Evolutionary conservation across 2,888 invertebrate genomes (phyloP).

Genomic region (Thereva unica): DNA sequence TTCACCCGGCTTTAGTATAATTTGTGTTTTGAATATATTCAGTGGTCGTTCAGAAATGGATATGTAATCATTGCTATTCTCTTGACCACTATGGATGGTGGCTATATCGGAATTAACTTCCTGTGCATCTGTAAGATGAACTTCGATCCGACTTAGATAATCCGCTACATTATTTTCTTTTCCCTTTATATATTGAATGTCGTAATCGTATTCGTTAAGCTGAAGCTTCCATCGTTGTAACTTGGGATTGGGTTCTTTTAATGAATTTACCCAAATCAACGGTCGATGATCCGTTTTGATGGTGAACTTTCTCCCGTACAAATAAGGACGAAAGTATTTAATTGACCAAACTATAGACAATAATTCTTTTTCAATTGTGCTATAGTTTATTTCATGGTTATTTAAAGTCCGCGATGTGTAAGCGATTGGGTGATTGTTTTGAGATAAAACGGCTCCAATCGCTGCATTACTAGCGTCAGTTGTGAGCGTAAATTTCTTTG

Average conservation of each 20-base stretch:
- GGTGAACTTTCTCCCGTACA: slow-evolving; percentile 23
- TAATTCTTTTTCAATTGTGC: slow-evolving; percentile 24
- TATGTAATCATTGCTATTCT: not conserved
- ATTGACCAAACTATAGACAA: slow-evolving; percentile 27
- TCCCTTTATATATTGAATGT: slow-evolving; percentile 45
- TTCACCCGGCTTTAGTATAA: slow-evolving; percentile 6
- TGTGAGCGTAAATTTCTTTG: slow-evolving; percentile 29
- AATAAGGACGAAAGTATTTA: slow-evolving; percentile 31
- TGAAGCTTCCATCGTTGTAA: slow-evolving; percentile 50
- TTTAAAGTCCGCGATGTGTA: slow-evolving; percentile 23
- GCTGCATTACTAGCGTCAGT: slow-evolving; percentile 32
- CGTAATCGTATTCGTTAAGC: slow-evolving; percentile 48
- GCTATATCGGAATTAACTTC: not conserved
- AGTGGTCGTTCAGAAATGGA: slow-evolving; percentile 11
- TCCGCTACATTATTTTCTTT: slow-evolving; percentile 40
- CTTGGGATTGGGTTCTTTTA: slow-evolving; percentile 53
- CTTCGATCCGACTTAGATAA: slow-evolving; percentile 45
- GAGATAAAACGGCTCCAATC: slow-evolving; percentile 28
- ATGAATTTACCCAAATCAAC: slow-evolving; percentile 50
- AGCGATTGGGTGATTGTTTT: slow-evolving; percentile 25
- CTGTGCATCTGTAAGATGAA: not conserved
- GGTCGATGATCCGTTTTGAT: slow-evolving; percentile 44
- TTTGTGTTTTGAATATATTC: slow-evolving; percentile 11
- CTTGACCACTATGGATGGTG: slow-evolving; percentile 5
- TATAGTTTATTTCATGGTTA: slow-evolving; percentile 16